Evolutionary conservation across 2,888 invertebrate species (phyloP), one percentile per base, ranked within the genome.

Genomic region (Caenorhabditis auriculariae): DNA sequence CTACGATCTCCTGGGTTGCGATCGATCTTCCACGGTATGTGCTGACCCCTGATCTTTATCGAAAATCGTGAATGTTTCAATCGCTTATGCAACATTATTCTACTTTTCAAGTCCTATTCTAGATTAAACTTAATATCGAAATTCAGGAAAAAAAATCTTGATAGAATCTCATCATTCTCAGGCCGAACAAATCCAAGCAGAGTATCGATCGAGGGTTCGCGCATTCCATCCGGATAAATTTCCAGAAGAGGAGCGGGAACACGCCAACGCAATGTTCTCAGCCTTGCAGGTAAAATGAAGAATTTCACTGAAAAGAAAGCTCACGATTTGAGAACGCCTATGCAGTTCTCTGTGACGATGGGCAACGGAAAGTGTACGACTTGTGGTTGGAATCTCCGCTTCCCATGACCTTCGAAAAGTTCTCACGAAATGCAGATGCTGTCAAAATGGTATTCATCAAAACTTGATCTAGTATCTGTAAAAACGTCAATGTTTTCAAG

Each of bases 141-240:
- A 19, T 21, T 6, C 23, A 24, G 23, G 29, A 15, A 19, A 53
- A 29, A 51, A 23, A 39, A 28, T 17, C 15, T 37, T 48, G 24
- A n/a, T 42, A 32, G 19, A 12, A 23, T 23, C 21, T 3, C 28
- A 3, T 2, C n/a, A 24, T 39, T 54, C 70, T 57, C 50, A 76
- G 76, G 41, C 58, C 0, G 75, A 74, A 17, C 76, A 76, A 54
- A 75, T 76, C 9, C 50, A 52, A 3, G 69, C 74, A 7, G 76
- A 76, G 35, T 76, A 71, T 41, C 55, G 66, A 3, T 61, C 69
- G 6, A 60, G 69, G 1, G 76, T 73, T n/a, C 50, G 70, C 1
- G 51, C 54, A 28, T 54, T 56, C 15, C 76, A 76, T 54, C 76
- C 76, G 21, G 76, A 76, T 48, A 76, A 76, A 48, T 23, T 41